Evolutionary conservation across 2,113 vertebrate species (phyloP).

Genomic region (Dascyllus trimaculatus): DNA sequence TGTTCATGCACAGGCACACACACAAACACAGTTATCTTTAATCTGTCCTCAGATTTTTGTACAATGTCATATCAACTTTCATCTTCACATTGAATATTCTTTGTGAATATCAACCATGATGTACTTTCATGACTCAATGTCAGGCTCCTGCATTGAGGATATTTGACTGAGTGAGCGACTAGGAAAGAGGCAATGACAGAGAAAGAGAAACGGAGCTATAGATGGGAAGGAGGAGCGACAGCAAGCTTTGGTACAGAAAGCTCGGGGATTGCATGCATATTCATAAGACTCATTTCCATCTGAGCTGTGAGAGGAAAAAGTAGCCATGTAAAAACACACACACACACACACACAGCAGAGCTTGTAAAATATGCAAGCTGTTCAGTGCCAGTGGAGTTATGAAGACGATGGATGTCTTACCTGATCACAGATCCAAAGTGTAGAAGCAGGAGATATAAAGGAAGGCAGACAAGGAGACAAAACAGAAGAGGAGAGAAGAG

Average conservation of each 20-base stretch:
- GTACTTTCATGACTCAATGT: conserved; percentile 42
- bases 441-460: conserved; percentile 14
- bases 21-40: conserved; percentile 40
- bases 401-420: conserved; percentile 62
- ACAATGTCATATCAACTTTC: conserved; percentile 63
- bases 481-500: conserved; percentile 26
- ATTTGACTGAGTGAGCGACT: conserved; percentile 53
- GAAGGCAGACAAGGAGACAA: conserved; percentile 1
- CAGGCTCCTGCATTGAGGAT: conserved; percentile 38
- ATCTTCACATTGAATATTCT: conserved; percentile 65
- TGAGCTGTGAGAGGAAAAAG: conserved; percentile 58
- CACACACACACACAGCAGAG: conserved; percentile 34
- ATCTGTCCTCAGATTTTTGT: conserved; percentile 49
- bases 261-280: conserved; percentile 71
- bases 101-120: conserved; percentile 52
- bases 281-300: conserved; percentile 74
- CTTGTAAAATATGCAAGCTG: conserved; percentile 58
- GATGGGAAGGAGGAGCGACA: conserved; percentile 61
- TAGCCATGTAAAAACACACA: conserved; percentile 22
- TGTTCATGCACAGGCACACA: conserved; percentile 21
- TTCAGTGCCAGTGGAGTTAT: conserved; percentile 48
- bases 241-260: conserved; percentile 50
- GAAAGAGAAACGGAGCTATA: conserved; percentile 3
- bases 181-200: conserved; percentile 51
- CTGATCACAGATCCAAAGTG: conserved; percentile 60